Conservation (phyloP, 2,888 invertebrate species). For the Drymonia ruficornis region DNA sequence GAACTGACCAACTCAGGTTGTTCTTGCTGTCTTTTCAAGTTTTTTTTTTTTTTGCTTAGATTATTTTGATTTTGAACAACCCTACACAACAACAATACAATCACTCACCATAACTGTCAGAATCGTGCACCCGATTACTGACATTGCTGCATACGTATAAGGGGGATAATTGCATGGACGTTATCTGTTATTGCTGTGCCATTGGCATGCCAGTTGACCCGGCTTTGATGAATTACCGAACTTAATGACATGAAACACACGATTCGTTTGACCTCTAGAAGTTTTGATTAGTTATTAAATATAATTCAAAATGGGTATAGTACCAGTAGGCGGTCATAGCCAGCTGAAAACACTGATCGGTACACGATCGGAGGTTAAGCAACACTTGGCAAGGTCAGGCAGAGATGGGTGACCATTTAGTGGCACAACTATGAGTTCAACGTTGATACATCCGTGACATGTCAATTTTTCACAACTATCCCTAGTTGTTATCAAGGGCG, state of each 20-base stretch:
- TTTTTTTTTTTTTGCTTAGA: background rate
- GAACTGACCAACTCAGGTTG: too few species aligned
- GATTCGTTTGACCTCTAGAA: slow-evolving; percentile 22
- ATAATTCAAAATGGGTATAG: background rate
- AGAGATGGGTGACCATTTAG: too few species aligned
- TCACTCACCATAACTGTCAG: slow-evolving; percentile 32
- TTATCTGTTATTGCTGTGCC: slow-evolving; percentile 13
- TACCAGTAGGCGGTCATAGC: too few species aligned
- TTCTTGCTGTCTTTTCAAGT: too few species aligned
- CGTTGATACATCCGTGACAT: too few species aligned
- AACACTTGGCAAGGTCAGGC: too few species aligned
- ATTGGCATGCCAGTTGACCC: background rate
- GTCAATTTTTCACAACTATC: too few species aligned
- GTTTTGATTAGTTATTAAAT: slow-evolving; percentile 3
- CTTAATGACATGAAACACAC: slow-evolving; percentile 21
- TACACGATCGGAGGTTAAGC: too few species aligned
- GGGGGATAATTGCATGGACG: slow-evolving; percentile 30
- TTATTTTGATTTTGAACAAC: slow-evolving; percentile 12
- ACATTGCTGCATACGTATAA: slow-evolving; percentile 25
- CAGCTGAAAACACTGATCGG: too few species aligned
- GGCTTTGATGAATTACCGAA: slow-evolving; percentile 35
- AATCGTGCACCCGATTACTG: slow-evolving; percentile 36
- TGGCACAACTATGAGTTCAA: too few species aligned
- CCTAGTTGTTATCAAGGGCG: too few species aligned
- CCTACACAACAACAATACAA: slow-evolving; percentile 19